These are phyloP conservation scores for Xenentodon cancila DNA, from an alignment of 2,797 vertebrate species.

Conservation along the genomic window DNA sequence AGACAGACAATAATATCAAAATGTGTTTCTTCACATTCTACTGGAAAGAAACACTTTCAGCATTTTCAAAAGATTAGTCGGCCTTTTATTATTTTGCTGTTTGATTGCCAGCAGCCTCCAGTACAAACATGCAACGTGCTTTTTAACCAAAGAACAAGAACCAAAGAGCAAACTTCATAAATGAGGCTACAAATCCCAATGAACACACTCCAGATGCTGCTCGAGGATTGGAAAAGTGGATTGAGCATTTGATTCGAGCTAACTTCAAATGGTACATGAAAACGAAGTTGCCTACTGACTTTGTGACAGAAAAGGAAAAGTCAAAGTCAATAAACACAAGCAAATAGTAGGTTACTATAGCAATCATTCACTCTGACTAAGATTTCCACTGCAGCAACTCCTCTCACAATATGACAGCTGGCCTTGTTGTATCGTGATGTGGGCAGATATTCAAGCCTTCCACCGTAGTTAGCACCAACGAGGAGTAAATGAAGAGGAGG, in stretches of 20 bases:
- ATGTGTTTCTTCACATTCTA: too few species aligned
- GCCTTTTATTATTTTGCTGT: too few species aligned
- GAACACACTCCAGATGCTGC: background rate
- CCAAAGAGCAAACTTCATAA: too few species aligned
- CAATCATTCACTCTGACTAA: slow-evolving; percentile 31
- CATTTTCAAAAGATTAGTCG: too few species aligned
- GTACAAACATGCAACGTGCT: too few species aligned
- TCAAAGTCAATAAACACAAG: slow-evolving; percentile 12
- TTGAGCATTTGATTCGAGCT: background rate
- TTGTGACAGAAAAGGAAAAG: background rate
- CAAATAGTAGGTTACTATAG: background rate
- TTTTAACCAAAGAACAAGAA: too few species aligned
- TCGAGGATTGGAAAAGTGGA: background rate
- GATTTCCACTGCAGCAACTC: slow-evolving; percentile 37
- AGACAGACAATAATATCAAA: too few species aligned
- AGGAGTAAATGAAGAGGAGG: slow-evolving; percentile 39
- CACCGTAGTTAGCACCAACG: slow-evolving; percentile 59
- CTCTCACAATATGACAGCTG: slow-evolving; percentile 31
- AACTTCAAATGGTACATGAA: background rate
- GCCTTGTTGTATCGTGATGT: slow-evolving; percentile 57
- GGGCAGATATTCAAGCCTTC: slow-evolving; percentile 50
- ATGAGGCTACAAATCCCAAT: too few species aligned
- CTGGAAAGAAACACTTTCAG: too few species aligned
- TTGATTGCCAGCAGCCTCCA: too few species aligned
- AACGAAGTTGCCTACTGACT: background rate